A percentile compares a stretch with the other conserved stretches of the same genome.
phyloP scores from a whole-genome alignment of 2,797 vertebrate species.

The Eurystomus glaucurus region DNA sequence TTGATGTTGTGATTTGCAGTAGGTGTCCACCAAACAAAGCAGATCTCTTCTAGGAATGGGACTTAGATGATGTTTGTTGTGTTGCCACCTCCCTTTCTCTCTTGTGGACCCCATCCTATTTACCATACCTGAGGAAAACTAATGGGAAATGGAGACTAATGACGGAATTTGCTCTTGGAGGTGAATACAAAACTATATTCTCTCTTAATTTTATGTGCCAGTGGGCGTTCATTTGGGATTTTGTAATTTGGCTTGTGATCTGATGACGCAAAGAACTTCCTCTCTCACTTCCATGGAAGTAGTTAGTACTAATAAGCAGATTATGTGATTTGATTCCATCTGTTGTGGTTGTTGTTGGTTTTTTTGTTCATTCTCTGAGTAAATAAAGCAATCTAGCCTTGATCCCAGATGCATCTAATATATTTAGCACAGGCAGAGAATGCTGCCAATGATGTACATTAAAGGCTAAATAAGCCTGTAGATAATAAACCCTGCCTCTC shows the following conservation, averaged over 20 bases:
- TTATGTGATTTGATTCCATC: not conserved
- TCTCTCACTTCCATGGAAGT: not conserved
- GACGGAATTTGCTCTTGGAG: not conserved
- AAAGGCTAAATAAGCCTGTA: not conserved
- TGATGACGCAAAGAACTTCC: not conserved
- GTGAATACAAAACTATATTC: not conserved
- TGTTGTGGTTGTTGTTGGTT: not conserved
- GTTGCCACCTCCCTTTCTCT: not conserved
- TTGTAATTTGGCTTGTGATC: not conserved
- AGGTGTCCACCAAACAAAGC: not conserved
- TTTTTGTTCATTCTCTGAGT: not conserved
- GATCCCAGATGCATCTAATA: not conserved
- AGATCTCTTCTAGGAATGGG: not conserved
- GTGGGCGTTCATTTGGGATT: not conserved
- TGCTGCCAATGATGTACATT: not conserved
- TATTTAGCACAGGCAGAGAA: not conserved
- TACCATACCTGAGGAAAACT: not conserved
- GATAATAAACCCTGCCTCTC: not conserved
- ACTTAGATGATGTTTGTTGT: not conserved
- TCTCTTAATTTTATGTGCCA: not conserved
- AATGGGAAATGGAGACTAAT: not conserved
- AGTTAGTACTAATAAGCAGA: not conserved
- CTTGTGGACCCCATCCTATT: not conserved
- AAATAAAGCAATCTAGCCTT: not conserved
- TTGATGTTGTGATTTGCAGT: not conserved